Evolutionary conservation across 2,113 vertebrate genomes (phyloP).

Genomic region (Syngnathus typhle): DNA sequence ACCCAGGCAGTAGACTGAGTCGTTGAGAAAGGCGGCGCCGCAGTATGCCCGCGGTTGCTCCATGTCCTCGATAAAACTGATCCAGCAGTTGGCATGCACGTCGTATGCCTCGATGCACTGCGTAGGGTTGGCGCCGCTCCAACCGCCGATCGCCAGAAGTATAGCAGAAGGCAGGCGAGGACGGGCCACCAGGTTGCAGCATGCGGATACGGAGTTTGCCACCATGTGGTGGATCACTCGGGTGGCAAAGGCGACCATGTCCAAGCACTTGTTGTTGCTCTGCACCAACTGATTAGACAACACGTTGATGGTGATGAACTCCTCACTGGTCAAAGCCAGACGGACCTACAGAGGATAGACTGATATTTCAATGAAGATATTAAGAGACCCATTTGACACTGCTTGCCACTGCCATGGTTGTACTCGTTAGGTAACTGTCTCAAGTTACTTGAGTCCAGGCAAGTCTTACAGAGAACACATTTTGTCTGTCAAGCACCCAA

Average conservation of each 20-base stretch:
- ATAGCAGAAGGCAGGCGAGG: conserved; percentile 24
- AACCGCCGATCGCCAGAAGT: conserved; percentile 32
- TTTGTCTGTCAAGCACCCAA: neutral
- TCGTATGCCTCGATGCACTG: conserved; percentile 18
- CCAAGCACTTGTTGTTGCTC: neutral
- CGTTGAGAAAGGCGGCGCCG: conserved; percentile 18
- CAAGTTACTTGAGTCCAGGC: neutral
- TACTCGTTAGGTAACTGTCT: neutral
- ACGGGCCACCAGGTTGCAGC: neutral
- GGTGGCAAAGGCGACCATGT: neutral
- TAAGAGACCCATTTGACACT: neutral
- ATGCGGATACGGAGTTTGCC: neutral
- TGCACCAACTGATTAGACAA: conserved; percentile 18
- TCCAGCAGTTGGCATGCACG: conserved; percentile 19
- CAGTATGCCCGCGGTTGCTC: conserved; percentile 14
- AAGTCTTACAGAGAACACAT: neutral
- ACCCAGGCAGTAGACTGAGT: conserved; percentile 32
- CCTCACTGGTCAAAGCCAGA: neutral
- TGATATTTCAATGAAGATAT: neutral
- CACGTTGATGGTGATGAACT: conserved; percentile 9
- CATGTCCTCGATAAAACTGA: neutral
- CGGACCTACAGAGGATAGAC: conserved; percentile 26
- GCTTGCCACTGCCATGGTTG: neutral
- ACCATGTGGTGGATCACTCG: fast-evolving
- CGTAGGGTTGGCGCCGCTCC: neutral